Conservation (phyloP, 2,113 vertebrate species). For the Atherinomorus stipes region DNA sequence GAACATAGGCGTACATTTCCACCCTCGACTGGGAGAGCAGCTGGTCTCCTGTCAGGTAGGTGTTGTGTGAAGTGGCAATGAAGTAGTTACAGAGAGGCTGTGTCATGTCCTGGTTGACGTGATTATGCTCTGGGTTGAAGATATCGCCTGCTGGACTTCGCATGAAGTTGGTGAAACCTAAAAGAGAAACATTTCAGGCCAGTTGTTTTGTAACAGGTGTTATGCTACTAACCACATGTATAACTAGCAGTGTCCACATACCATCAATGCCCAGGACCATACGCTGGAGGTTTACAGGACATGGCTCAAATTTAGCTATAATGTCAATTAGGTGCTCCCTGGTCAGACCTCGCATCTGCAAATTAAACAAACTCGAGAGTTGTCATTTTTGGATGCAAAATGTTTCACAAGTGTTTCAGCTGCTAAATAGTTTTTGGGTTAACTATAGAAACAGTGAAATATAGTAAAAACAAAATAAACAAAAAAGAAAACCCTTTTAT, state of each 20-base stretch:
- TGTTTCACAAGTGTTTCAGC: background rate
- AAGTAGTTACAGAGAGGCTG: slow-evolving; percentile 91
- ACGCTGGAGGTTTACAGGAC: slow-evolving; percentile 87
- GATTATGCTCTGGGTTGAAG: slow-evolving; percentile 91
- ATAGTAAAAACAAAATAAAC: too few species aligned
- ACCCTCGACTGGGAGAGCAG: slow-evolving; percentile 94
- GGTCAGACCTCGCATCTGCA: slow-evolving; percentile 87
- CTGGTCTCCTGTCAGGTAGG: slow-evolving; percentile 96
- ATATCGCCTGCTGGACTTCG: slow-evolving; percentile 92
- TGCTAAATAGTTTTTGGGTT: background rate
- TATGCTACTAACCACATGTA: background rate
- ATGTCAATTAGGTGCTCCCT: slow-evolving; percentile 88
- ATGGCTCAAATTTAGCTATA: slow-evolving; percentile 91
- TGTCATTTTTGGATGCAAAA: background rate
- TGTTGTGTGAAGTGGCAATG: slow-evolving; percentile 96
- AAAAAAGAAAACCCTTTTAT: too few species aligned
- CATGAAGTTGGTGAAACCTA: slow-evolving; percentile 95
- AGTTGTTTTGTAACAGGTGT: background rate
- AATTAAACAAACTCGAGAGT: slow-evolving; percentile 16
- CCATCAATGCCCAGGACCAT: slow-evolving; percentile 92
- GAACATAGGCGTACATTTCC: slow-evolving; percentile 96
- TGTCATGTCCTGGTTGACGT: slow-evolving; percentile 93
- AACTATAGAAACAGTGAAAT: background rate
- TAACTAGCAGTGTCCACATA: slow-evolving; percentile 64
- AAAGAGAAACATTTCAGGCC: background rate